These are phyloP conservation scores for Lamproptera curius DNA, from an alignment of 2,888 invertebrate genomes.

Conservation along the genomic window DNA sequence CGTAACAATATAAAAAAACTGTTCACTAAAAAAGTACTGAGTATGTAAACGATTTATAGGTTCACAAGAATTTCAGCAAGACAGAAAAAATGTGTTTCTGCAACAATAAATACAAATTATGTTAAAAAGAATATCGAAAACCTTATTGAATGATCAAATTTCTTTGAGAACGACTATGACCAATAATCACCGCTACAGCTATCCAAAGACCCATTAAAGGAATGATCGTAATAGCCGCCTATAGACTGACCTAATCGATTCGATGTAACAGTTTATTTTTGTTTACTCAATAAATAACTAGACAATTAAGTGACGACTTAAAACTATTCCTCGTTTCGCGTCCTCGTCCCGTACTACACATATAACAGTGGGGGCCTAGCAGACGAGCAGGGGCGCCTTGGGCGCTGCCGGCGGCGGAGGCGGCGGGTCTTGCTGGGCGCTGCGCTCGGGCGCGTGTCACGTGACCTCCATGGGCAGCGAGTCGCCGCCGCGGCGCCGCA, in stretches of 20 bases:
- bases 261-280: constrained; percentile 18
- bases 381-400: constrained; percentile 4
- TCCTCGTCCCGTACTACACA: constrained; percentile 21
- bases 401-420: constrained; percentile 10
- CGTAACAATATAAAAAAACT: too few species aligned
- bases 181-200: not conserved
- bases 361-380: constrained; percentile 15
- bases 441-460: constrained; percentile 46
- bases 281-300: constrained; percentile 21
- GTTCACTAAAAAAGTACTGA: too few species aligned
- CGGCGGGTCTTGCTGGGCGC: constrained; percentile 6
- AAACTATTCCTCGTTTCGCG: constrained; percentile 39
- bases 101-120: too few species aligned
- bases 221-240: constrained; percentile 17
- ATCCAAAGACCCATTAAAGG: constrained; percentile 16
- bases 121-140: too few species aligned
- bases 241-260: constrained; percentile 1
- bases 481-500: constrained; percentile 46
- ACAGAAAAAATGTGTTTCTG: too few species aligned
- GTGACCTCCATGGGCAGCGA: constrained; percentile 70
- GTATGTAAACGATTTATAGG: too few species aligned
- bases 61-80: too few species aligned
- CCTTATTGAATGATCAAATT: too few species aligned
- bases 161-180: not conserved
- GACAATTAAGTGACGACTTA: constrained; percentile 31